Evolutionary conservation across 2,113 vertebrate species (phyloP).

Genomic region (Salvelinus fontinalis): DNA sequence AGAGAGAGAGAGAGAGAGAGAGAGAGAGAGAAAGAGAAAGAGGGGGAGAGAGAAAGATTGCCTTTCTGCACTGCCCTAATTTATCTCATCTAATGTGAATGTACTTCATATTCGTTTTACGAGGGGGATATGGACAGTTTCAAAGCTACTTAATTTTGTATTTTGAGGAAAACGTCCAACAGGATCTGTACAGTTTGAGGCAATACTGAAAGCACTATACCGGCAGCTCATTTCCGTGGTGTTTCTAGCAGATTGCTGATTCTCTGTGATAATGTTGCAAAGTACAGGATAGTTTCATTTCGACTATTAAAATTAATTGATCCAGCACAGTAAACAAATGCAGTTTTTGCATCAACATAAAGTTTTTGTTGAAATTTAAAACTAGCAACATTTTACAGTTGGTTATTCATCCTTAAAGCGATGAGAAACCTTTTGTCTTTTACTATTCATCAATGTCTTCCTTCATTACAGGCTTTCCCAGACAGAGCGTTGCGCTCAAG

Average conservation of each 20-base stretch:
- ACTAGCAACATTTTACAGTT: neutral
- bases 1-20: neutral
- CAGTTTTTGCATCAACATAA: neutral
- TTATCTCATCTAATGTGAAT: no score
- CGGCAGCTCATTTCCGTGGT: no score
- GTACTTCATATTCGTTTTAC: no score
- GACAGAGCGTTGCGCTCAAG: conserved; percentile 47
- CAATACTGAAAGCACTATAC: no score
- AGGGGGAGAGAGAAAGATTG: neutral
- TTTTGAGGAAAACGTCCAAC: no score
- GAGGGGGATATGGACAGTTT: no score
- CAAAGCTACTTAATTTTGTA: no score
- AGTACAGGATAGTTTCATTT: neutral
- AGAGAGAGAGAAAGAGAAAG: no score
- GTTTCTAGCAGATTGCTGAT: no score
- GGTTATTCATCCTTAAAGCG: conserved; percentile 51
- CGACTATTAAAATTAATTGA: neutral
- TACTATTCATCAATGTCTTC: conserved; percentile 63
- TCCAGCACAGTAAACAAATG: neutral
- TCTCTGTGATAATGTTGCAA: no score
- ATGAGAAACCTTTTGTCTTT: conserved; percentile 36
- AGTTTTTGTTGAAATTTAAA: neutral
- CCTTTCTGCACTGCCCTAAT: no score
- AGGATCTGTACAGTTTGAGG: no score
- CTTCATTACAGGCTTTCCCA: conserved; percentile 50